Percentiles rank a stretch among this genome's conserved stretches.
phyloP scores from a whole-genome alignment of 2,113 vertebrate genomes.

The Aythya baeri region DNA sequence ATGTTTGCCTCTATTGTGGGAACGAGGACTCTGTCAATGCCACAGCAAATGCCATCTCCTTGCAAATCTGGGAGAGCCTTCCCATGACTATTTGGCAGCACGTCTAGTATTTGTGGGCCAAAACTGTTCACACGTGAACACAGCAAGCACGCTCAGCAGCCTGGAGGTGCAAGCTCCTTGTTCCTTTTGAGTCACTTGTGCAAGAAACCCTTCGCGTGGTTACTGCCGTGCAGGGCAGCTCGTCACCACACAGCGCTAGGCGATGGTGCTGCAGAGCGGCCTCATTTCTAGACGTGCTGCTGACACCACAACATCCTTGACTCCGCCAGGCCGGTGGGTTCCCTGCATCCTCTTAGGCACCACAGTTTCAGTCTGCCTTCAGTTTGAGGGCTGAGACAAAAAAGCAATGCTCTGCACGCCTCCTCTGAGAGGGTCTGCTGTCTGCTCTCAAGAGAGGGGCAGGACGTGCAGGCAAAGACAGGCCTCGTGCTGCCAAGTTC shows the following conservation, averaged over 20 bases:
- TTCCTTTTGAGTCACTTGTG: neutral
- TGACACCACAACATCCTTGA: neutral
- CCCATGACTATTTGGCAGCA: neutral
- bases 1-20: neutral
- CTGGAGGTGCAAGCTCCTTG: neutral
- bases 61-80: neutral
- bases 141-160: neutral
- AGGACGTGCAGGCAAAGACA: rapidly evolving
- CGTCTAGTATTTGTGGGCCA: neutral
- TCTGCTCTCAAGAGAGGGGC: neutral
- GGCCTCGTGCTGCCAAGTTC: rapidly evolving
- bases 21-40: neutral
- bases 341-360: neutral
- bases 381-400: neutral
- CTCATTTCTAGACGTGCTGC: neutral
- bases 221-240: neutral
- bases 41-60: neutral
- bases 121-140: neutral
- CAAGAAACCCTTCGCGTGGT: neutral
- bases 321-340: rapidly evolving
- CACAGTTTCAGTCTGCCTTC: neutral
- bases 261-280: neutral
- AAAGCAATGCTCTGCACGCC: rapidly evolving
- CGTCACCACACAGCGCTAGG: neutral
- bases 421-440: neutral